Evolutionary conservation across 2,888 invertebrate species (phyloP).

Genomic region (Dolomedes plantarius): DNA sequence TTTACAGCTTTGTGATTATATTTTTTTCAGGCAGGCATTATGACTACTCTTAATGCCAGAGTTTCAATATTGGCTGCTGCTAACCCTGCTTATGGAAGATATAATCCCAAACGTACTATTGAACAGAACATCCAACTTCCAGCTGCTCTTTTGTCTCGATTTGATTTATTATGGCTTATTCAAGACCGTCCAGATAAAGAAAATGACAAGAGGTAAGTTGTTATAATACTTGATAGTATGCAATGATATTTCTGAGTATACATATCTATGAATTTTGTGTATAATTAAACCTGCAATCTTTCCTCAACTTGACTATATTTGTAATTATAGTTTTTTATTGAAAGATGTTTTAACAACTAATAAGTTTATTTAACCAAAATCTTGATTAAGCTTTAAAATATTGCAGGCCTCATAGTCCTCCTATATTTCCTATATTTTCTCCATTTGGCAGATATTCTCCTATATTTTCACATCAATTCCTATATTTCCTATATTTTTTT

Average conservation of each 20-base stretch:
- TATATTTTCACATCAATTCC: too few species aligned
- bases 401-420: too few species aligned
- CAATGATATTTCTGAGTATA: conserved; percentile 28
- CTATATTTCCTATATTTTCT: too few species aligned
- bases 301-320: too few species aligned
- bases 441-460: too few species aligned
- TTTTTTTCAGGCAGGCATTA: conserved; percentile 89
- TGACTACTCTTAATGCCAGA: conserved; percentile 97
- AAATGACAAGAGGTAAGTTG: conserved; percentile 81
- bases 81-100: conserved; percentile 98
- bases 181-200: conserved; percentile 85
- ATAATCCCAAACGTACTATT: conserved; percentile 94
- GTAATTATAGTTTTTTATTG: too few species aligned
- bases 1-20: background rate
- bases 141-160: conserved; percentile 96
- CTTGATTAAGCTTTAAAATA: too few species aligned
- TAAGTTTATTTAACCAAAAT: too few species aligned
- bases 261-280: too few species aligned
- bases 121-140: conserved; percentile 99
- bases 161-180: conserved; percentile 96
- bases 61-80: conserved; percentile 98
- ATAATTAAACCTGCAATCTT: too few species aligned
- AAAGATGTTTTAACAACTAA: too few species aligned
- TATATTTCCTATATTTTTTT: too few species aligned
- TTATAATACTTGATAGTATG: background rate